Evolutionary conservation across 2,113 vertebrate species (phyloP).

Genomic region (Pelobates fuscus): DNA sequence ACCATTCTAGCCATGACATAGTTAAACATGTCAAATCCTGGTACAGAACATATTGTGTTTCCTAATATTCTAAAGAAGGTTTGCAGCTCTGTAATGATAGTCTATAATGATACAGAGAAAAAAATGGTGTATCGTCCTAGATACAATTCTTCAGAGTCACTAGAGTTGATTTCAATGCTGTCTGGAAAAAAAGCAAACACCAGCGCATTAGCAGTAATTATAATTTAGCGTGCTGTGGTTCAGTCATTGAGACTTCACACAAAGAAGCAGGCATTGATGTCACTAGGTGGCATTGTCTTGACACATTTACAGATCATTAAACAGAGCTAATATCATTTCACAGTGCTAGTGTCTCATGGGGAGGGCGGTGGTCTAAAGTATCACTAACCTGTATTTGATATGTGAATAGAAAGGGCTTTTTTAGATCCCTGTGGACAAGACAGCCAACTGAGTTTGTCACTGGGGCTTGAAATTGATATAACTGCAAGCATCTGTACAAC

Average conservation of each 20-base stretch:
- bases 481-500: slow-evolving; percentile 40
- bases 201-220: slow-evolving; percentile 71
- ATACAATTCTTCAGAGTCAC: background rate
- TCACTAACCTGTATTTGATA: slow-evolving; percentile 57
- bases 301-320: slow-evolving; percentile 76
- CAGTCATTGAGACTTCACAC: slow-evolving; percentile 64
- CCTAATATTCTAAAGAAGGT: too few relatives aligned
- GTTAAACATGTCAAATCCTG: too few relatives aligned
- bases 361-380: slow-evolving; percentile 48
- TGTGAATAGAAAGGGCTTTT: slow-evolving; percentile 55
- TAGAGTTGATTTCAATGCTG: slow-evolving; percentile 5
- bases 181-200: slow-evolving; percentile 55
- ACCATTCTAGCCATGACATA: too few relatives aligned
- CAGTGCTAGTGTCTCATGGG: slow-evolving; percentile 54
- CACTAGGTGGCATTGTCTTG: slow-evolving; percentile 79
- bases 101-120: background rate
- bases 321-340: slow-evolving; percentile 65
- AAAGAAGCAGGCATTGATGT: slow-evolving; percentile 62
- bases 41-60: too few relatives aligned
- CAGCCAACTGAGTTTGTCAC: slow-evolving; percentile 59
- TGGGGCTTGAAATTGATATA: slow-evolving; percentile 58
- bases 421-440: slow-evolving; percentile 49
- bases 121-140: background rate
- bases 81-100: too few relatives aligned
- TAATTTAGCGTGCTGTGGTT: slow-evolving; percentile 64